phyloP scores from a whole-genome alignment of 2,888 invertebrate genomes.

The Oligia strigilis region DNA sequence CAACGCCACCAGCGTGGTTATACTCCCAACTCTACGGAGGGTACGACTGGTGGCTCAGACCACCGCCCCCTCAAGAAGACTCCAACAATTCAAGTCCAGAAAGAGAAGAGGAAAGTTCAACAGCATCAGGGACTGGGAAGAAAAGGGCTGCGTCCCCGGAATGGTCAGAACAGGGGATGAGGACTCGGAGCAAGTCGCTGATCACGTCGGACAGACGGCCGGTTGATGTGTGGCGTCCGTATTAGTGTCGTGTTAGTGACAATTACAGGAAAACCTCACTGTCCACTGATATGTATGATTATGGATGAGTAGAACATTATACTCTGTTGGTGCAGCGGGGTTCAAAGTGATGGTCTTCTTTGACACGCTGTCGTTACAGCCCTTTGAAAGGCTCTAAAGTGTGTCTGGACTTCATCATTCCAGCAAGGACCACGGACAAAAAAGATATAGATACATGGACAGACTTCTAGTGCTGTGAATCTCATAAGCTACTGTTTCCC shows the following conservation, averaged over 20 bases:
- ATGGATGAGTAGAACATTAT: conserved; percentile 24
- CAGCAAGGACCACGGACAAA: not conserved
- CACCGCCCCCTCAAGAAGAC: conserved; percentile 85
- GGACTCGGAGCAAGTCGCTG: conserved; percentile 86
- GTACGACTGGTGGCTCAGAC: conserved; percentile 93
- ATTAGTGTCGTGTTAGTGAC: conserved; percentile 81
- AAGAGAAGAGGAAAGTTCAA: conserved; percentile 84
- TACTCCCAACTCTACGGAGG: conserved; percentile 94
- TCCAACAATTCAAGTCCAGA: conserved; percentile 85
- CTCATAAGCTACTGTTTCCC: not conserved
- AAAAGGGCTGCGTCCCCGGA: conserved; percentile 90
- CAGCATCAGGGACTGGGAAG: conserved; percentile 84
- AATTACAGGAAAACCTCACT: conserved; percentile 37
- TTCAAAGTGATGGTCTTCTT: not conserved
- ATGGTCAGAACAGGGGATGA: conserved; percentile 85
- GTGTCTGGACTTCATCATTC: not conserved
- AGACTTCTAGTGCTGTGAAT: not conserved
- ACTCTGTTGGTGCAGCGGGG: not conserved
- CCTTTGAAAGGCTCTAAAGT: not conserved
- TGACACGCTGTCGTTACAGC: not conserved
- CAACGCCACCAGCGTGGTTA: conserved; percentile 94
- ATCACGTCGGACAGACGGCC: conserved; percentile 88
- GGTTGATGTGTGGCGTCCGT: conserved; percentile 95
- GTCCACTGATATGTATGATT: conserved; percentile 48
- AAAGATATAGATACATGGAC: not conserved